Evolutionary conservation across 1,140 invertebrate genomes (phyloP), one percentile per base, ranked within the genome.

Genomic region (Spodoptera litura): DNA sequence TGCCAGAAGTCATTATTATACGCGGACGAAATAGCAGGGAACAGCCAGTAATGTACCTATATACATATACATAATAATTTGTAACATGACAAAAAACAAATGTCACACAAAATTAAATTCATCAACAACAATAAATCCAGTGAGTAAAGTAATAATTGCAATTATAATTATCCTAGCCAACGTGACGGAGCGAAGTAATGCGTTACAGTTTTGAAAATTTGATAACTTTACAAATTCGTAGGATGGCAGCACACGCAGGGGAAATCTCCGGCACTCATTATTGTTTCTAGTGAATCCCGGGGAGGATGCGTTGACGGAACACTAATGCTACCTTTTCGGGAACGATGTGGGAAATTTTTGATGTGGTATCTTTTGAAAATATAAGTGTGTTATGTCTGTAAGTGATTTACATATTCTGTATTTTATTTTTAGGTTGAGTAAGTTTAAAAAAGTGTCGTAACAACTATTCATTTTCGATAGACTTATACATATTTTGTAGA

Each of bases 131-230:
- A 74, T 74, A 74, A 74, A 74, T 62, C 25, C 20, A 13, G 20
- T n/a, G 13, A 35, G n/a, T 15, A 81, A 52, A 61, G 71, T 85
- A 78, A 84, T 89, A 87, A 91, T 89, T 90, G 88, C 87, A 91
- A 91, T 91, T 86, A 93, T 93, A 93, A 93, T 92, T 92, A 93
- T 82, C 20, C 12, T 52, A 55, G 81, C 78, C 80, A 25, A 61
- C 70, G 62, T 71, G 72, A 66, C 59, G 82, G 81, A 83, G 71
- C 79, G 85, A 80, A 78, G 15, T 92, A 90, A 91, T 89, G 91
- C 89, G 89, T 92, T 88, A 87, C 89, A 89, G 91, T 91, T 92
- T 91, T 94, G 92, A 94, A 94, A 94, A 90, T 94, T 94, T 94
- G 91, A 94, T 94, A 94, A 94, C 87, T 94, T 94, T 93, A 90